Evolutionary conservation across 2,888 invertebrate genomes (phyloP).

Genomic region (Chalcis sispes): DNA sequence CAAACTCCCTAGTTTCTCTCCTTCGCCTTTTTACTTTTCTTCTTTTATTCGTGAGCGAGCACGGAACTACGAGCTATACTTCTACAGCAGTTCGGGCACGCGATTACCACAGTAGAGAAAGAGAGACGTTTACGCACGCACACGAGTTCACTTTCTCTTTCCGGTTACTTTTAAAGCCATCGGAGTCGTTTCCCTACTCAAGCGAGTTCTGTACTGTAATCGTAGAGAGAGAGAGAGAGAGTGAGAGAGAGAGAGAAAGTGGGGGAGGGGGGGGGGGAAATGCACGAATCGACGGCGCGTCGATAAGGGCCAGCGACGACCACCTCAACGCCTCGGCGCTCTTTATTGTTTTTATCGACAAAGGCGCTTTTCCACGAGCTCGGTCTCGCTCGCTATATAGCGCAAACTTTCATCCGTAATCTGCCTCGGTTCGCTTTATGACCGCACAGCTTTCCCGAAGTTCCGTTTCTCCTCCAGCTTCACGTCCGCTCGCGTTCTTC

Average conservation of each 20-base stretch:
- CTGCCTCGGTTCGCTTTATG: no score
- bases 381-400: no score
- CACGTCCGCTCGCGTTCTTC: no score
- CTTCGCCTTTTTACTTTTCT: neutral
- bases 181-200: conserved; percentile 46
- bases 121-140: neutral
- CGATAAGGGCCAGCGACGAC: no score
- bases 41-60: conserved; percentile 2
- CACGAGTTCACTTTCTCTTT: conserved; percentile 59
- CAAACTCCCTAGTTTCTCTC: conserved; percentile 60
- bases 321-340: no score
- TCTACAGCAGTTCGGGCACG: neutral
- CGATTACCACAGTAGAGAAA: neutral
- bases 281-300: neutral
- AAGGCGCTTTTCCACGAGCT: conserved; percentile 15
- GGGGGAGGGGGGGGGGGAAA: neutral
- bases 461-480: no score
- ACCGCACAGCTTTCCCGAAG: no score
- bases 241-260: conserved; percentile 7
- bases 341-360: conserved; percentile 54
- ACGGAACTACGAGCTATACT: neutral
- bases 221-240: conserved; percentile 14
- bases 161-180: conserved; percentile 64
- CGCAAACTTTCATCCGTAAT: no score
- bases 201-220: neutral